Evolutionary conservation across 2,797 vertebrate genomes (phyloP).

Genomic region (Scolopax bukidnonensis): DNA sequence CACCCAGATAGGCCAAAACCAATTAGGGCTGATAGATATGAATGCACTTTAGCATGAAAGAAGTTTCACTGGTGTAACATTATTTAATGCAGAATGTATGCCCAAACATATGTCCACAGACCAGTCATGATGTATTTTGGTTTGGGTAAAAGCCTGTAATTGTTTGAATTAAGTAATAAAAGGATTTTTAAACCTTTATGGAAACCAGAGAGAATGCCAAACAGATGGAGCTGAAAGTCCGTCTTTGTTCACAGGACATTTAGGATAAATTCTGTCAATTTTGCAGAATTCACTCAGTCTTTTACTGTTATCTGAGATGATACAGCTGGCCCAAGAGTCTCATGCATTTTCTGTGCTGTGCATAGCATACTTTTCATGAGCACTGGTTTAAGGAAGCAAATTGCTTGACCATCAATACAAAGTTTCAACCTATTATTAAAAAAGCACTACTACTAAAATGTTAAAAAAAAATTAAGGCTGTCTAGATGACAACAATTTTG

Average conservation of each 20-base stretch:
- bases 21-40: background rate
- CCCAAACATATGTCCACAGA: background rate
- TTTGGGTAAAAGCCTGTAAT: background rate
- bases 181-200: background rate
- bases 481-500: background rate
- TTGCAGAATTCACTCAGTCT: background rate
- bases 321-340: background rate
- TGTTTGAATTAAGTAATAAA: conserved; percentile 13
- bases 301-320: background rate
- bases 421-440: background rate
- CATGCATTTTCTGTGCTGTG: background rate
- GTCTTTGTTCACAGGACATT: background rate
- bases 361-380: background rate
- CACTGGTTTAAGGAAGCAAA: background rate
- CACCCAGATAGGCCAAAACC: conserved; percentile 18
- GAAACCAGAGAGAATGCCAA: background rate
- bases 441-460: background rate
- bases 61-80: background rate
- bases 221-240: background rate
- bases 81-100: background rate
- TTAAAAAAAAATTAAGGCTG: background rate
- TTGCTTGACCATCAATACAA: background rate
- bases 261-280: background rate
- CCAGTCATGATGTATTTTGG: background rate
- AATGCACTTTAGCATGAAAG: background rate